These are phyloP conservation scores for Bombus ignitus DNA, from an alignment of 1,140 invertebrate genomes.

Conservation along the genomic window DNA sequence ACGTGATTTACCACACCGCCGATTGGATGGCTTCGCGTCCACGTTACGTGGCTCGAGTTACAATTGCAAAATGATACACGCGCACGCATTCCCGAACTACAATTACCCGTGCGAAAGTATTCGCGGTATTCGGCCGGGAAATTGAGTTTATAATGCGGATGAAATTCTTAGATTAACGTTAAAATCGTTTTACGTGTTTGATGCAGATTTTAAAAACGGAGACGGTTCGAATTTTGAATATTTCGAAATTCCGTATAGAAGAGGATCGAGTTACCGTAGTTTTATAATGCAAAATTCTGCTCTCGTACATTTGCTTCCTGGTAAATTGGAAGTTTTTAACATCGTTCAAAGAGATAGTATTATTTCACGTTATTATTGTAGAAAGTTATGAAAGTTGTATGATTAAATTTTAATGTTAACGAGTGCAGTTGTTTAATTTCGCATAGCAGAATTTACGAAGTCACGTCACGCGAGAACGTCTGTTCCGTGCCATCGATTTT, in stretches of 20 bases:
- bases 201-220: neutral
- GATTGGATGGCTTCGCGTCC: conserved; percentile 21
- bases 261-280: neutral
- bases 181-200: neutral
- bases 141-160: neutral
- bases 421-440: neutral
- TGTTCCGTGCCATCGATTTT: neutral
- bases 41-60: conserved; percentile 21
- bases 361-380: neutral
- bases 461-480: neutral
- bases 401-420: neutral
- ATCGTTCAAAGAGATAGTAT: neutral
- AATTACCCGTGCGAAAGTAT: neutral
- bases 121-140: neutral
- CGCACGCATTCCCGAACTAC: neutral
- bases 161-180: neutral
- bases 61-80: conserved; percentile 11
- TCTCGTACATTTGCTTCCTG: neutral
- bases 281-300: neutral
- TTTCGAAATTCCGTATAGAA: neutral
- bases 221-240: neutral
- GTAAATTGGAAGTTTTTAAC: neutral
- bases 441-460: too few relatives aligned
- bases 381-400: neutral
- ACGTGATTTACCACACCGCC: conserved; percentile 23